These are phyloP conservation scores for Sesamia nonagrioides DNA, from an alignment of 1,140 invertebrate species.

Conservation along the genomic window DNA sequence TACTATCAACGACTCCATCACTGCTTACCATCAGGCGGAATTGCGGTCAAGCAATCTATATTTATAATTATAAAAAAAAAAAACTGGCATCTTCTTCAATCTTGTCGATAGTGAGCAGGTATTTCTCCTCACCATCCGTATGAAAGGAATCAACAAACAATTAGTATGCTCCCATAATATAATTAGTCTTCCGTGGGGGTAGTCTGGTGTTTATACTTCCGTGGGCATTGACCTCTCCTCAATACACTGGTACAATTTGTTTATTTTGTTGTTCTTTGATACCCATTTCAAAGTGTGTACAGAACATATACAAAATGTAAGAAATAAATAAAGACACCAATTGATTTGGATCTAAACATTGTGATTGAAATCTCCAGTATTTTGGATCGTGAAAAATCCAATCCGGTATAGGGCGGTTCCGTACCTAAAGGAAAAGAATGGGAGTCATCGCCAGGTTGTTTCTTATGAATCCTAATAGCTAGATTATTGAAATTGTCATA, in stretches of 20 bases:
- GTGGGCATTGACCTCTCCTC: neutral
- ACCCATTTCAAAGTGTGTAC: neutral
- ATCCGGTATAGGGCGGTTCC: no score
- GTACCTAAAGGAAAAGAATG: no score
- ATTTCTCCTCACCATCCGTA: no score
- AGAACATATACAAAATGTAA: neutral
- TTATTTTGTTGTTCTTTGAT: constrained; percentile 1
- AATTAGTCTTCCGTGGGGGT: neutral
- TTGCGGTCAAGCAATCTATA: no score
- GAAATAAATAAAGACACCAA: neutral
- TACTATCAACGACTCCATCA: no score
- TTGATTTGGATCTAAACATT: neutral
- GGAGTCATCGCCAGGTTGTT: no score
- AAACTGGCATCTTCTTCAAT: no score
- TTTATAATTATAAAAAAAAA: no score
- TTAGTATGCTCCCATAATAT: neutral
- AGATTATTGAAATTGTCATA: no score
- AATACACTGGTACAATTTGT: neutral
- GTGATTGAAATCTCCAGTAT: neutral
- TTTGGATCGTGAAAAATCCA: neutral
- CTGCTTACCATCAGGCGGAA: no score
- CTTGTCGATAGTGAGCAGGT: no score
- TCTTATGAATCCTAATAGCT: no score
- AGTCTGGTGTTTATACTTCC: neutral
- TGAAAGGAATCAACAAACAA: neutral